These are phyloP conservation scores for Disparrhopalites patrizii DNA, from an alignment of 2,888 invertebrate species.

Conservation along the genomic window DNA sequence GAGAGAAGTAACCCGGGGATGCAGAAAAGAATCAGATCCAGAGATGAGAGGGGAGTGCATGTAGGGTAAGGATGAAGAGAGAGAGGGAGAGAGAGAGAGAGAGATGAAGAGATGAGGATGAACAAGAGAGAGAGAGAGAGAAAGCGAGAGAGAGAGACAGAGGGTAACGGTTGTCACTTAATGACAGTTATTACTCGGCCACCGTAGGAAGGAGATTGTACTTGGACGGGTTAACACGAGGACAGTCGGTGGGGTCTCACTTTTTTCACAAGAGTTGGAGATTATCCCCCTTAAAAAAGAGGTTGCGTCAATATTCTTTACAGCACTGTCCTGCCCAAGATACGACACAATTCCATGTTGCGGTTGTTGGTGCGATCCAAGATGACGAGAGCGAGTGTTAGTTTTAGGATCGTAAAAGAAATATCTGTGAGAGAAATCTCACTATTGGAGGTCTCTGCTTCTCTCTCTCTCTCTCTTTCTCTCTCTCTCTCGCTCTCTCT, in stretches of 20 bases:
- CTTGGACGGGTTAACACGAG: neutral
- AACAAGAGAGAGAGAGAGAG: neutral
- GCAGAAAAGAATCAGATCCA: too few species aligned
- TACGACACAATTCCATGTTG: neutral
- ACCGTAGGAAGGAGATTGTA: neutral
- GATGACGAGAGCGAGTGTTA: constrained; percentile 16
- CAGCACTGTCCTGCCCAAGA: neutral
- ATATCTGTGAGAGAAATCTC: constrained; percentile 33
- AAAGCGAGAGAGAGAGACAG: neutral
- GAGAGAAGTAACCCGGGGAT: neutral
- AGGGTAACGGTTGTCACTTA: neutral
- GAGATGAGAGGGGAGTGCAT: too few species aligned
- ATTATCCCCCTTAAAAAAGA: too few species aligned
- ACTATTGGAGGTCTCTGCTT: constrained; percentile 33
- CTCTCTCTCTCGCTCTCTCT: neutral
- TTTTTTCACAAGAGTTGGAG: neutral
- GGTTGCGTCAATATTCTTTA: neutral
- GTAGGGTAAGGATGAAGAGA: too few species aligned
- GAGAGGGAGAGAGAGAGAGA: neutral
- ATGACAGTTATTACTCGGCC: neutral
- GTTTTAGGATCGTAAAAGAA: constrained; percentile 22
- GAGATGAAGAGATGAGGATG: too few species aligned
- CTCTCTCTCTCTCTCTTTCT: constrained; percentile 8
- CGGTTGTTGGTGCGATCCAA: constrained; percentile 5
- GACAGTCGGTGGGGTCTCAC: neutral